These are phyloP conservation scores for Beaufortia kweichowensis DNA, from an alignment of 2,113 vertebrate genomes.

Conservation along the genomic window DNA sequence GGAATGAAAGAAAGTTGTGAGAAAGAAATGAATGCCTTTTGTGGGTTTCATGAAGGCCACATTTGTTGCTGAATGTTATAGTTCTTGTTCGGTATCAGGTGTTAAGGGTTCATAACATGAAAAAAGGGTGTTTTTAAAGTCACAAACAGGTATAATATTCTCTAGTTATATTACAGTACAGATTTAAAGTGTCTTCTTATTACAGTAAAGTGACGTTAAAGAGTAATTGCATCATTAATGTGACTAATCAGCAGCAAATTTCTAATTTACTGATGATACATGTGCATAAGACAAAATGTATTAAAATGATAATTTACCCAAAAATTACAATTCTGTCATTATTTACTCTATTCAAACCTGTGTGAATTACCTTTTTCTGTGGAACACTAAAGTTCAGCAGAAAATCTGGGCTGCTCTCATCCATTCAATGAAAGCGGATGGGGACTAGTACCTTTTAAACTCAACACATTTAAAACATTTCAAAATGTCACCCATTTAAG, in stretches of 20 bases:
- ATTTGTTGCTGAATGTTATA: conserved; percentile 17
- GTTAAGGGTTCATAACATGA: neutral
- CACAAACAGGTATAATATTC: neutral
- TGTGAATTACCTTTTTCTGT: too few species aligned
- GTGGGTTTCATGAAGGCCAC: neutral
- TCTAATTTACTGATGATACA: conserved; percentile 43
- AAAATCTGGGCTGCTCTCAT: too few species aligned
- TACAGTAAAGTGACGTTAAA: conserved; percentile 2
- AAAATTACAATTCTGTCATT: too few species aligned
- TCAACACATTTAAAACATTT: too few species aligned
- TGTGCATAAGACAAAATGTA: neutral
- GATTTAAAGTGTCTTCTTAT: conserved; percentile 28
- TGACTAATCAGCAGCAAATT: conserved; percentile 36
- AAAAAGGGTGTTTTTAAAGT: neutral
- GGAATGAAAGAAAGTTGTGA: conserved; percentile 38
- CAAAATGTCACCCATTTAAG: too few species aligned
- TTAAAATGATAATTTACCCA: neutral
- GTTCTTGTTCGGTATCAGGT: neutral
- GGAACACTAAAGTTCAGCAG: too few species aligned
- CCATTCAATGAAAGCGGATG: too few species aligned
- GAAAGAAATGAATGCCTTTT: neutral
- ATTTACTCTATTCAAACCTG: too few species aligned
- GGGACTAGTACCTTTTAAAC: too few species aligned
- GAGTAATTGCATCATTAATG: too few species aligned
- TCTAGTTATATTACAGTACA: neutral